Conservation (phyloP, 2,888 invertebrate genomes). For the Drosophila longiperda region DNA sequence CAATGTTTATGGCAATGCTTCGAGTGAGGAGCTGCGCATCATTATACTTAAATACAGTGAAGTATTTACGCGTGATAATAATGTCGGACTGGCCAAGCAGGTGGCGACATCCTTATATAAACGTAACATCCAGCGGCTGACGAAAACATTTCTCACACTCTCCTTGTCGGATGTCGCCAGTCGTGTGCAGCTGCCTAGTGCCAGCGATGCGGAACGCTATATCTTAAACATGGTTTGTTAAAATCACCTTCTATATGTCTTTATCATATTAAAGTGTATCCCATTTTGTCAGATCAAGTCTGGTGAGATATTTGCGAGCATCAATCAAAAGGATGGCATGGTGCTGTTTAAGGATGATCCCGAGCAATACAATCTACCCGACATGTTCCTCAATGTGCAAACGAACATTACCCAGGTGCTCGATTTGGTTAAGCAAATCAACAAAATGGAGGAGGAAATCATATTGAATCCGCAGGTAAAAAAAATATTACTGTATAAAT, state of each 20-base stretch:
- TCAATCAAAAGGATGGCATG: constrained; percentile 99
- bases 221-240: constrained; percentile 95
- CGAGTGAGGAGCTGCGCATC: constrained; percentile 89
- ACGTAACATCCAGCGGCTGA: constrained; percentile 97
- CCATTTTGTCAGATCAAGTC: constrained; percentile 92
- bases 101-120: constrained; percentile 95
- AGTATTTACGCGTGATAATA: constrained; percentile 91
- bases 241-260: not conserved
- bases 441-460: constrained; percentile 97
- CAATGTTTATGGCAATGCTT: constrained; percentile 91
- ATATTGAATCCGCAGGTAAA: constrained; percentile 93
- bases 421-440: constrained; percentile 94
- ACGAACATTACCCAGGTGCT: constrained; percentile 94
- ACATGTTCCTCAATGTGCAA: constrained; percentile 94
- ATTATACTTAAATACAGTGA: constrained; percentile 92
- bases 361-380: constrained; percentile 96
- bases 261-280: not conserved
- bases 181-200: constrained; percentile 93
- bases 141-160: constrained; percentile 91
- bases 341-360: constrained; percentile 98
- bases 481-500: not conserved
- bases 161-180: constrained; percentile 90
- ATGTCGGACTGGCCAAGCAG: constrained; percentile 92
- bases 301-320: constrained; percentile 97
- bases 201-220: constrained; percentile 95